phyloP scores from a whole-genome alignment of 2,113 vertebrate genomes.

The Spilogale gracilis region DNA sequence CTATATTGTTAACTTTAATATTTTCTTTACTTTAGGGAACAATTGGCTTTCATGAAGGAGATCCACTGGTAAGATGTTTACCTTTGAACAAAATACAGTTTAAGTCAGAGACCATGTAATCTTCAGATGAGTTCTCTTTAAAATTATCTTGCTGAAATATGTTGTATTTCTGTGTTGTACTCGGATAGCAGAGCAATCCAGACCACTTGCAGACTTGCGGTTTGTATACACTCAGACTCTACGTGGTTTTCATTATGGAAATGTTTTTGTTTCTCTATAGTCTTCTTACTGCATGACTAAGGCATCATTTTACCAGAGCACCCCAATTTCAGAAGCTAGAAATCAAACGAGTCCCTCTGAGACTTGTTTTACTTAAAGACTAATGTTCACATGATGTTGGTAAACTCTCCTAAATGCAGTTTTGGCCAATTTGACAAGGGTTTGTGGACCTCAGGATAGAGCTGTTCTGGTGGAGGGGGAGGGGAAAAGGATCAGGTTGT shows the following conservation, averaged over 20 bases:
- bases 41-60: constrained; percentile 89
- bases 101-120: background rate
- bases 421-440: background rate
- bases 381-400: background rate
- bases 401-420: background rate
- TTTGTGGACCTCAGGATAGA: background rate
- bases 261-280: background rate
- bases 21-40: constrained; percentile 87
- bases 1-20: constrained; percentile 67
- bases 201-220: background rate
- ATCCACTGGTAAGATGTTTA: constrained; percentile 87
- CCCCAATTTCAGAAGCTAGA: background rate
- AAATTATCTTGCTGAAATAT: background rate
- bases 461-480: background rate
- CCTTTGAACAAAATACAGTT: background rate
- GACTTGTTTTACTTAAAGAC: background rate
- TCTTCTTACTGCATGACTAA: background rate
- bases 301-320: background rate
- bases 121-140: constrained; percentile 26
- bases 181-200: background rate
- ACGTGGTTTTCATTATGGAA: background rate
- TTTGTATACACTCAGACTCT: background rate
- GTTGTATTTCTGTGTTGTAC: background rate
- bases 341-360: background rate
- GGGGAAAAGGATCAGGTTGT: background rate